Evolutionary conservation across 2,797 vertebrate species (phyloP).

Genomic region (Pteronotus mesoamericanus): DNA sequence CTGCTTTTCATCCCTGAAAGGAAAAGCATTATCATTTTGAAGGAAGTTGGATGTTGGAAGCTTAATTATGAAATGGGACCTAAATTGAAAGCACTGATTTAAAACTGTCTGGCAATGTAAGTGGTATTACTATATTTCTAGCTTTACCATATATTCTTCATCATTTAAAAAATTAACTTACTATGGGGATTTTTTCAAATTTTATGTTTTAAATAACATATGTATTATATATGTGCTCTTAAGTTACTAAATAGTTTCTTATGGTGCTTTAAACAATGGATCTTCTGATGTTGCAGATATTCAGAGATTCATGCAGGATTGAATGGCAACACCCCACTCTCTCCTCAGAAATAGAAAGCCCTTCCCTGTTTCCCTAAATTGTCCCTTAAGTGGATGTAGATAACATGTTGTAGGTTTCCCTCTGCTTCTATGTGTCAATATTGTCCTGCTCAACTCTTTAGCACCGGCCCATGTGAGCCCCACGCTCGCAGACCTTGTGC

Average conservation of each 20-base stretch:
- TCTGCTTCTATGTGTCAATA: background rate
- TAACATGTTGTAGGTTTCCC: background rate
- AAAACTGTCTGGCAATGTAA: background rate
- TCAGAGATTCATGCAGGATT: background rate
- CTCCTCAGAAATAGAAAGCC: background rate
- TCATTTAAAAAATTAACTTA: background rate
- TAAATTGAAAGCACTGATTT: background rate
- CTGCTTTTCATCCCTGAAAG: background rate
- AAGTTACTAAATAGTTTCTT: background rate
- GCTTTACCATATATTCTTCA: background rate
- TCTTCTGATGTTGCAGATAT: background rate
- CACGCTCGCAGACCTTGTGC: accelerated
- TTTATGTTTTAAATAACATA: background rate
- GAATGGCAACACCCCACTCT: background rate
- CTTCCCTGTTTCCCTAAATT: background rate
- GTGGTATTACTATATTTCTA: background rate
- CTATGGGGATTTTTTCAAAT: background rate
- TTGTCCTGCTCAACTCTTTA: background rate
- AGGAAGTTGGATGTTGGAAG: background rate
- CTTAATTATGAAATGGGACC: background rate
- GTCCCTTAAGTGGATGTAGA: background rate
- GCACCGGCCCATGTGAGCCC: accelerated
- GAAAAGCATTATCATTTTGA: background rate
- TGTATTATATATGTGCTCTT: background rate
- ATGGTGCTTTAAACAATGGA: background rate